Evolutionary conservation across 2,113 vertebrate genomes (phyloP), one percentile per base, ranked within the genome.

Genomic region (Penelope pileata): DNA sequence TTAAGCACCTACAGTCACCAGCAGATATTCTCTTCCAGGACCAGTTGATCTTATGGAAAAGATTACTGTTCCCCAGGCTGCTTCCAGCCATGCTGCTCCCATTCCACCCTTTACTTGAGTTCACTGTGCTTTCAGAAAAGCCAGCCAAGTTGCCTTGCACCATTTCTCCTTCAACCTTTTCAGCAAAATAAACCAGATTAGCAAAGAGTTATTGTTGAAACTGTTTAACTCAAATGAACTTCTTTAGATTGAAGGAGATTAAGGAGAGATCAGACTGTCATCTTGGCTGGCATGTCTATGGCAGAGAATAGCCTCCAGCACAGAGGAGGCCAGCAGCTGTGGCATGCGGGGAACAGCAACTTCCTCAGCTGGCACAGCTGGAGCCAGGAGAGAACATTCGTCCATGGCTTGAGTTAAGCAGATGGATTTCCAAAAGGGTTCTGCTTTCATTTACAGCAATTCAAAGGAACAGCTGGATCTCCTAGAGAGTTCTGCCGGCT

Each of bases 1-100:
- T 96, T 88, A 89, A 92, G 78, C 95, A 96, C 94, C 96, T 97
- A 94, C 75, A 91, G 86, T 60, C 88, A 92, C 69, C 86, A 92
- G 86, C 83, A 95, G 83, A 94, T 92, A 89, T 88, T 95, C 88
- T 77, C 51, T 92, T 96, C 86, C 88, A 93, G 80, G 73, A 92
- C 73, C 88, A 96, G 91, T 81, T 92, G 95, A 94, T 91, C 47
- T 83, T 88, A 81, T 2, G 19, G 83, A 93, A 90, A 81, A 93
- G 47, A 81, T 92, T 88, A 86, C 83, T 86, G 76, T 68, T 56
- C 64, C 36, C 26, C 15, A 78, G 77, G 77, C 77, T 92, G 76
- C 83, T 93, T 75, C 64, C 43, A 88, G 80, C 69, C 77, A 92
- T 4, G 6, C 6, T 59, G 70, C 64, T 64, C 47, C 60, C 48